Conservation (phyloP, 53 echinoderm and acorn worm genomes). For the Zoroaster sp. region DNA sequence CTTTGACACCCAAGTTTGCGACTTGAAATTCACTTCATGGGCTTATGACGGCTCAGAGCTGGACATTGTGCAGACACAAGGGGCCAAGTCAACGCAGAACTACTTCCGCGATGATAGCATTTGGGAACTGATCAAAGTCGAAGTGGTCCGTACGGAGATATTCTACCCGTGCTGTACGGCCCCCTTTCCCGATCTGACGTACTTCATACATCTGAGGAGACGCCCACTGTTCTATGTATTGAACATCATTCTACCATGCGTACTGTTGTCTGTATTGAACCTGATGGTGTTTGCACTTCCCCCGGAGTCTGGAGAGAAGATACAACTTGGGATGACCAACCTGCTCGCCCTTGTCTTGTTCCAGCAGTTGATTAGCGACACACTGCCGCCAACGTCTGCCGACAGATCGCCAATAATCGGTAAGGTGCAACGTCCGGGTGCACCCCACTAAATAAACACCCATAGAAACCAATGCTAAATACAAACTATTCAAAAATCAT, state of each 20-base stretch:
- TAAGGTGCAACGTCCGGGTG: neutral
- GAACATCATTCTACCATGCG: slow-evolving; percentile 57
- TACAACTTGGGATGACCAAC: slow-evolving; percentile 54
- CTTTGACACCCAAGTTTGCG: slow-evolving; percentile 57
- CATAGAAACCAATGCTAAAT: no score
- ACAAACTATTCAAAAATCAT: no score
- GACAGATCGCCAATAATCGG: slow-evolving; percentile 45
- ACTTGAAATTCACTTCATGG: slow-evolving; percentile 46
- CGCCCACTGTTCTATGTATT: slow-evolving; percentile 55
- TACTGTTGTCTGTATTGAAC: slow-evolving; percentile 46
- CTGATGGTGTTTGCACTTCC: slow-evolving; percentile 61
- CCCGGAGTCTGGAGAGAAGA: slow-evolving; percentile 67
- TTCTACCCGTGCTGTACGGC: slow-evolving; percentile 56
- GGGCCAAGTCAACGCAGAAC: neutral
- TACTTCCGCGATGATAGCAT: slow-evolving; percentile 49
- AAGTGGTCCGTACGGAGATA: slow-evolving; percentile 2
- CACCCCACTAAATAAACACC: neutral
- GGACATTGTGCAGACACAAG: slow-evolving; percentile 4
- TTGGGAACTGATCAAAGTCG: slow-evolving; percentile 26
- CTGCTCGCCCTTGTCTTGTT: slow-evolving; percentile 61
- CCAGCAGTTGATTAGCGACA: slow-evolving; percentile 57
- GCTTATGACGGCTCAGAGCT: slow-evolving; percentile 45
- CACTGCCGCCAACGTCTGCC: slow-evolving; percentile 55
- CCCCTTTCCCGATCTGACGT: slow-evolving; percentile 42
- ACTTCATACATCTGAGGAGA: slow-evolving; percentile 41